Evolutionary conservation across 1,140 invertebrate species (phyloP).

Genomic region (Lamellibrachia luymesi): DNA sequence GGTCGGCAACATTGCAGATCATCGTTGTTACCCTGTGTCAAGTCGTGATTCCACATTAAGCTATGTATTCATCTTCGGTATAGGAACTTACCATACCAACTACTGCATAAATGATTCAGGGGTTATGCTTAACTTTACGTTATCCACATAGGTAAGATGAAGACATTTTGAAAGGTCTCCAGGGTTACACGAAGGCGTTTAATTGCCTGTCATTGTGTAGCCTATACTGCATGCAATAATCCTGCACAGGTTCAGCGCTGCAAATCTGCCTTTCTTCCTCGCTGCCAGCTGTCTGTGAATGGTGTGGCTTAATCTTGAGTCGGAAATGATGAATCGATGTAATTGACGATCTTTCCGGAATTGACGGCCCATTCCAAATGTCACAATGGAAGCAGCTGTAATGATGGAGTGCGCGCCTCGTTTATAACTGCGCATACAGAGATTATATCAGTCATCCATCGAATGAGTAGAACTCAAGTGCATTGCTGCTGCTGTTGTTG

Average conservation of each 20-base stretch:
- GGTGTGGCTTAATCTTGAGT: background rate
- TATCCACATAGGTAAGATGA: background rate
- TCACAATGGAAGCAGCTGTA: background rate
- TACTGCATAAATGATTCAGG: background rate
- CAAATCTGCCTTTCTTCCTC: background rate
- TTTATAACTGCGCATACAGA: background rate
- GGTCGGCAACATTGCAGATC: too few relatives aligned
- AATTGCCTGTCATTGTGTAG: background rate
- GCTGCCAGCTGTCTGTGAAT: background rate
- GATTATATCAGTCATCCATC: background rate
- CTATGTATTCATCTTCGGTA: too few relatives aligned
- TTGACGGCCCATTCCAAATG: background rate
- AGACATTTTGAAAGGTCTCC: background rate
- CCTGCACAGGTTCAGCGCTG: background rate
- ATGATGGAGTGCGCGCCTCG: background rate
- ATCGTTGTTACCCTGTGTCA: too few relatives aligned
- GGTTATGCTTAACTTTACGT: background rate
- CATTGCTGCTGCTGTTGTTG: background rate
- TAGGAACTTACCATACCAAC: background rate
- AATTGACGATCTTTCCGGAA: background rate
- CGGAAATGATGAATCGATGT: constrained; percentile 4
- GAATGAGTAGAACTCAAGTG: background rate
- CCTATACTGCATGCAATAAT: background rate
- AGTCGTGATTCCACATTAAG: too few relatives aligned
- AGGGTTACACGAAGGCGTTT: background rate